Percentiles rank a stretch among this genome's conserved stretches.
Evolutionary conservation across 2,888 invertebrate species (phyloP).

Genomic region (Clitarchus hookeri): DNA sequence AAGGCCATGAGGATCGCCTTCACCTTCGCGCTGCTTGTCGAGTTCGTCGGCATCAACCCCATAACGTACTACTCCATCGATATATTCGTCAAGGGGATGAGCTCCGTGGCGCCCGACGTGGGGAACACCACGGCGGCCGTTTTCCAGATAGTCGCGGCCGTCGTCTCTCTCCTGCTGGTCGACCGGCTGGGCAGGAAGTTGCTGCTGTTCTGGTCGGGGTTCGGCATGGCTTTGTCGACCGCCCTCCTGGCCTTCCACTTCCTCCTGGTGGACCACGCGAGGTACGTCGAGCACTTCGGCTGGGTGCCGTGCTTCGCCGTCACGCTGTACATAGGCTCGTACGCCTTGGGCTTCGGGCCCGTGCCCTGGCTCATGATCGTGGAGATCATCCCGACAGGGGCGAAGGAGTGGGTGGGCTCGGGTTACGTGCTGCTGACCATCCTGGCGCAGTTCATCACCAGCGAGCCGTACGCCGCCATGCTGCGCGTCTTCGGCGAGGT

Average conservation of each 20-base stretch:
- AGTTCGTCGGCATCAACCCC: constrained; percentile 82
- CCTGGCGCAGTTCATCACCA: too few relatives aligned
- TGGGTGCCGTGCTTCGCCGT: constrained; percentile 72
- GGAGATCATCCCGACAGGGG: constrained; percentile 74
- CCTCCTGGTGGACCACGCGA: constrained; percentile 55
- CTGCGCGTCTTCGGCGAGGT: too few relatives aligned
- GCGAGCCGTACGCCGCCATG: too few relatives aligned
- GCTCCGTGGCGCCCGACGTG: constrained; percentile 65
- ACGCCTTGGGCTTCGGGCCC: constrained; percentile 75
- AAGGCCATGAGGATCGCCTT: constrained; percentile 72
- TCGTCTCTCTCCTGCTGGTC: constrained; percentile 72
- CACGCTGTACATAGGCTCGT: constrained; percentile 68
- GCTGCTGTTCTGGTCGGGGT: constrained; percentile 71
- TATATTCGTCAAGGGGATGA: constrained; percentile 70
- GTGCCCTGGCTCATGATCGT: constrained; percentile 82
- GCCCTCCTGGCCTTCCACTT: constrained; percentile 75
- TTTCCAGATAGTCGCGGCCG: constrained; percentile 72
- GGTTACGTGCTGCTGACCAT: constrained; percentile 60
- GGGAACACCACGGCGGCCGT: constrained; percentile 80
- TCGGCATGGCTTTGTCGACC: constrained; percentile 72
- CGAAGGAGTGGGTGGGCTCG: constrained; percentile 73
- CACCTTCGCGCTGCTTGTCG: constrained; percentile 83
- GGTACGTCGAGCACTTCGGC: constrained; percentile 56
- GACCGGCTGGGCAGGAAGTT: constrained; percentile 77
- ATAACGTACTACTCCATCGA: constrained; percentile 79